Evolutionary conservation across 2,113 vertebrate species (phyloP).

Genomic region (Gallinago media): DNA sequence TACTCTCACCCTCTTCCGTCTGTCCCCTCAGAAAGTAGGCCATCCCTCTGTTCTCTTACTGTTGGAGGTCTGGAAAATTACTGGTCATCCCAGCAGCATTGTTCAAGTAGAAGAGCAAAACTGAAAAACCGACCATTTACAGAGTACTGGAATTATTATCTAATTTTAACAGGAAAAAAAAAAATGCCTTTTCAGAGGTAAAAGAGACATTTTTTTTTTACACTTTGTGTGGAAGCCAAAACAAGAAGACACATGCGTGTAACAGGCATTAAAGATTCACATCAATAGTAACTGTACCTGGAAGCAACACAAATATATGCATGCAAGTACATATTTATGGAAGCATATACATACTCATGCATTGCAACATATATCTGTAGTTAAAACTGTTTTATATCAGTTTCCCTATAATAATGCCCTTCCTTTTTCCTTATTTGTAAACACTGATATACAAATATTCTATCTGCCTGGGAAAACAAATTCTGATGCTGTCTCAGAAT

Average conservation of each 20-base stretch:
- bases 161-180: neutral
- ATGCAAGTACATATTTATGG: neutral
- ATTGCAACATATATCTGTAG: neutral
- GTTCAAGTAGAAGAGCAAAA: neutral
- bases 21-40: neutral
- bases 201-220: neutral
- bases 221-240: neutral
- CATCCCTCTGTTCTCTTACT: neutral
- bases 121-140: neutral
- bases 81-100: neutral
- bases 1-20: neutral
- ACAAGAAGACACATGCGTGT: rapidly evolving
- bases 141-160: neutral
- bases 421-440: neutral
- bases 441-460: neutral
- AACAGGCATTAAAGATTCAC: neutral
- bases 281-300: neutral
- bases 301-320: neutral
- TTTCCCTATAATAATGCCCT: neutral
- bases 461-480: neutral
- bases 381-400: neutral
- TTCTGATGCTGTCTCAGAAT: neutral
- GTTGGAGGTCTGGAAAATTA: neutral
- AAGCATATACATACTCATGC: neutral
- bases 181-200: neutral